Percentiles rank a stretch among this genome's conserved stretches.
Conservation (phyloP, 2,888 invertebrate species). For the Nineta flava region DNA sequence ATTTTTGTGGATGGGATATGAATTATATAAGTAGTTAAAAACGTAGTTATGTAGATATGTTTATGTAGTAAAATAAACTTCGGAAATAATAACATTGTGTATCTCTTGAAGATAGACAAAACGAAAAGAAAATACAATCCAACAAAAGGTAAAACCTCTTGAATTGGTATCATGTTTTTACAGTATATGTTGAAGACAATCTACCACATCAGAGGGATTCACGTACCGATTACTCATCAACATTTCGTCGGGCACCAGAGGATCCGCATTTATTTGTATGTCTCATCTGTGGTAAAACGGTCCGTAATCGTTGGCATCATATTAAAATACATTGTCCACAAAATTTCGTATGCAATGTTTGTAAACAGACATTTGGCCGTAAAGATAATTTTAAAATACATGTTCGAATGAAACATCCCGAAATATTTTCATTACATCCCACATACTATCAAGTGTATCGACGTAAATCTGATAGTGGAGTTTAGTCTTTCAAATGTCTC, state of each 20-base stretch:
- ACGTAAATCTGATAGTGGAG: not conserved
- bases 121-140: not conserved
- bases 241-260: conserved; percentile 20
- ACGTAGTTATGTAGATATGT: not conserved
- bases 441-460: not conserved
- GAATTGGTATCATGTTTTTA: conserved; percentile 7
- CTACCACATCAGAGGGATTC: conserved; percentile 2
- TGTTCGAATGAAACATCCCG: conserved; percentile 41
- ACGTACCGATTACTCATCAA: conserved; percentile 19
- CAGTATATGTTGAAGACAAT: conserved; percentile 7
- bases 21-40: not conserved
- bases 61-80: no score
- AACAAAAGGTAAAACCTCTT: not conserved
- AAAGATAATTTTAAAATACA: conserved; percentile 52
- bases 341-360: conserved; percentile 43
- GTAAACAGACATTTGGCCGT: conserved; percentile 43
- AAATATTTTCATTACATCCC: not conserved
- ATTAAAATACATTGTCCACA: conserved; percentile 47
- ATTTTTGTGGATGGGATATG: not conserved
- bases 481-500: not conserved
- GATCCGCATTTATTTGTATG: conserved; percentile 35
- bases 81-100: not conserved
- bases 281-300: conserved; percentile 45
- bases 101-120: not conserved
- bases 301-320: conserved; percentile 51